Percentiles rank a stretch among this genome's conserved stretches.
phyloP scores from a whole-genome alignment of 1,140 invertebrate genomes.

The Amyelois transitella region DNA sequence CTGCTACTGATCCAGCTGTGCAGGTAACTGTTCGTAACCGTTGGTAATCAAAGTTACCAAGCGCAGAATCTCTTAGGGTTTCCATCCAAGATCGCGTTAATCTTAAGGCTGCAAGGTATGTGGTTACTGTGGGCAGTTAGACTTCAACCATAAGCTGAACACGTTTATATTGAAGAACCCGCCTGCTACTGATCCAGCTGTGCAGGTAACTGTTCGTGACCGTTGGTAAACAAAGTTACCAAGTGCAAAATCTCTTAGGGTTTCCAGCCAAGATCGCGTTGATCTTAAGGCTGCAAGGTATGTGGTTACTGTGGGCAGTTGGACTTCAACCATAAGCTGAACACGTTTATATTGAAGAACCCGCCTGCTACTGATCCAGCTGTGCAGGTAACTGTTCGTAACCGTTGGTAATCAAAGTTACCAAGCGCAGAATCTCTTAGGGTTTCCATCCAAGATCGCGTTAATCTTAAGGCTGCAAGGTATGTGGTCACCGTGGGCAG shows the following conservation, averaged over 20 bases:
- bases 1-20: slow-evolving; percentile 85
- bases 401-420: too few species aligned
- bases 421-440: too few species aligned
- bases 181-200: slow-evolving; percentile 86
- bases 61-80: too few species aligned
- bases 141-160: slow-evolving; percentile 97
- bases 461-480: slow-evolving; percentile 99
- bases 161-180: slow-evolving; percentile 99
- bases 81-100: too few species aligned
- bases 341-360: slow-evolving; percentile 99
- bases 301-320: slow-evolving; percentile 95
- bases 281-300: slow-evolving; percentile 98
- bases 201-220: too few species aligned
- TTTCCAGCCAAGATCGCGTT: too few species aligned
- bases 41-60: too few species aligned
- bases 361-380: slow-evolving; percentile 90
- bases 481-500: slow-evolving; percentile 94
- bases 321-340: slow-evolving; percentile 96
- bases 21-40: too few species aligned
- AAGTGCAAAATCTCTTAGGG: too few species aligned
- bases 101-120: slow-evolving; percentile 99
- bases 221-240: too few species aligned
- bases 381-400: slow-evolving; percentile 74
- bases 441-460: too few species aligned
- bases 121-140: slow-evolving; percentile 92